Conservation (phyloP, 2,797 vertebrate species). For the Thripadectes ignobilis region DNA sequence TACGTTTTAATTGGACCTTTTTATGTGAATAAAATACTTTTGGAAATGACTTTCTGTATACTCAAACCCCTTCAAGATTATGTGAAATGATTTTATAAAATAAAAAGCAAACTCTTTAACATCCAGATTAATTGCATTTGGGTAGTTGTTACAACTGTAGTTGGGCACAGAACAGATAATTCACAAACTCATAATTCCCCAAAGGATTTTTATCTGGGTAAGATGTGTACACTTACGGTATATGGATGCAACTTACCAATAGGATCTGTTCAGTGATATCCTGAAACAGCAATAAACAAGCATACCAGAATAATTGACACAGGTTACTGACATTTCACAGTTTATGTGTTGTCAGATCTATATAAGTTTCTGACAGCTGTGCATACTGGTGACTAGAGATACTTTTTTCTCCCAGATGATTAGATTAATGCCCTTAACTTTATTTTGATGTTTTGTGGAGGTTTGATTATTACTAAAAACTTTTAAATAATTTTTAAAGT, state of each 20-base stretch:
- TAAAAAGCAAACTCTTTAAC: neutral
- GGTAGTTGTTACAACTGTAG: neutral
- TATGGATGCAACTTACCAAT: conserved; percentile 45
- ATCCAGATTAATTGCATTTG: neutral
- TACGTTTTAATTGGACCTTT: neutral
- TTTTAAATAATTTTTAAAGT: neutral
- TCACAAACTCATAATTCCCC: neutral
- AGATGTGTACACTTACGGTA: neutral
- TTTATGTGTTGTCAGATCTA: conserved; percentile 18
- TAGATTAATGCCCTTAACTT: neutral
- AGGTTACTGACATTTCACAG: conserved; percentile 31
- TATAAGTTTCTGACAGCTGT: conserved; percentile 30
- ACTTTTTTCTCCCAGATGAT: neutral
- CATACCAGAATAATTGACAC: conserved; percentile 9
- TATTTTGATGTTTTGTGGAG: neutral
- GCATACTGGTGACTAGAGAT: neutral
- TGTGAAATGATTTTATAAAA: neutral
- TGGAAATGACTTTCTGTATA: neutral
- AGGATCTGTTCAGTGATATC: conserved; percentile 12
- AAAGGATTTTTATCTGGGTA: conserved; percentile 26
- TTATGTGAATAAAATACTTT: neutral
- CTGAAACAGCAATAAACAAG: conserved; percentile 33
- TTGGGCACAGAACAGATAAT: conserved; percentile 8
- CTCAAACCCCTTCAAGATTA: neutral
- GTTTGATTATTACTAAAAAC: neutral